Evolutionary conservation across 2,113 vertebrate species (phyloP), one percentile per base, ranked within the genome.

Genomic region (Steatornis caripensis): DNA sequence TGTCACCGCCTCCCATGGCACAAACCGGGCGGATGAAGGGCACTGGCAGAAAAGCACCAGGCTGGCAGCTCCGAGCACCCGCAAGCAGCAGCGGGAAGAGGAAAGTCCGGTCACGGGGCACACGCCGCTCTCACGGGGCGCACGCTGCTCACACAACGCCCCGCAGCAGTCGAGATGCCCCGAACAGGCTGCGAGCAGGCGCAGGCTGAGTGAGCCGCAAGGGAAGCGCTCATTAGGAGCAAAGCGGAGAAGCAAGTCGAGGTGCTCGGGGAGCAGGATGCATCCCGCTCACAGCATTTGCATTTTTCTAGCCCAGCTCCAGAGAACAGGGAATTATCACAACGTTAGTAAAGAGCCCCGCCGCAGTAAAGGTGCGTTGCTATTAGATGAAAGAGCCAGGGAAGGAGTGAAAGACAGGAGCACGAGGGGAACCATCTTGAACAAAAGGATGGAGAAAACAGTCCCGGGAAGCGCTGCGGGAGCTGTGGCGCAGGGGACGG

Each of bases 1-100:
- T 87, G 83, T 45, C 86, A 53, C 86, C 5, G 5, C 2, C 81
- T 51, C 92, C 84, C 66, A 39, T 6, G 2, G 70, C 13, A 5
- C 83, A 5, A 8, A 12, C 34, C 0, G 2, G 45, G 37, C 2
- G 3, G 79, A 5, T 1, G 0, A 61, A n/a, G 93, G 80, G 48
- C 49, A n/a, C 21, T 9, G 0, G 36, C 46, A 17, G 30, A 15
- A 72, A 37, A 43, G 30, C 30, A 37, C 15, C 30, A 0, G 82
- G 64, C 19, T 46, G 81, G n/a, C 1, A 2, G 54, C 70, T 69
- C 83, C 3, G 15, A 26, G 75, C 37, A 30, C 13, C 41, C 12
- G 1, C 36, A 15, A 32, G 18, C 2, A 3, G 32, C 0, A 0
- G 77, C 1, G 11, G 4, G 24, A 30, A 20, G 24, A 51, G 17